These are phyloP conservation scores for Synanthedon andrenaeformis DNA, from an alignment of 2,888 invertebrate species.

Conservation along the genomic window DNA sequence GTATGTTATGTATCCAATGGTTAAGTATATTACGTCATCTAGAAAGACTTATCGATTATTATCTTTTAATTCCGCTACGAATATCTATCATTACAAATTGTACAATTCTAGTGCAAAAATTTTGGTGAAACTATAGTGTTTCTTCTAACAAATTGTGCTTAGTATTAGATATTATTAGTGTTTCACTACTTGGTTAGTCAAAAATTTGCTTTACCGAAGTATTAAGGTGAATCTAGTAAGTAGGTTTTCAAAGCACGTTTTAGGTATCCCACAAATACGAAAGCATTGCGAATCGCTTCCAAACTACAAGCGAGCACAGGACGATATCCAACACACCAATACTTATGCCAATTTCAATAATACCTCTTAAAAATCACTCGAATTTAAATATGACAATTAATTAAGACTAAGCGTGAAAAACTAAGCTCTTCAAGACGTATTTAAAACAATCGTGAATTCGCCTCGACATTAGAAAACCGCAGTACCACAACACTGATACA, in stretches of 20 bases:
- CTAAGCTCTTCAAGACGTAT: slow-evolving; percentile 34
- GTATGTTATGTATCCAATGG: too few relatives aligned
- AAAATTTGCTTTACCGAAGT: too few relatives aligned
- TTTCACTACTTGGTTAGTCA: background rate
- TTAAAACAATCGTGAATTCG: background rate
- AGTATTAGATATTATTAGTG: background rate
- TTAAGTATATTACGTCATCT: background rate
- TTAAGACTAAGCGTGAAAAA: slow-evolving; percentile 25
- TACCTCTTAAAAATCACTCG: slow-evolving; percentile 38
- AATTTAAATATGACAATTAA: slow-evolving; percentile 24
- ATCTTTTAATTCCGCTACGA: background rate
- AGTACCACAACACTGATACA: background rate
- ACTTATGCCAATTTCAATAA: slow-evolving; percentile 29
- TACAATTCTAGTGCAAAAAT: too few relatives aligned
- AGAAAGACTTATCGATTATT: background rate
- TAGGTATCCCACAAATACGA: slow-evolving; percentile 40
- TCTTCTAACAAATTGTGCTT: too few relatives aligned
- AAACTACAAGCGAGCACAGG: slow-evolving; percentile 32
- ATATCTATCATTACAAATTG: background rate
- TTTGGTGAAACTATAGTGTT: background rate
- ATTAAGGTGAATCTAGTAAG: background rate
- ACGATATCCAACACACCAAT: slow-evolving; percentile 62
- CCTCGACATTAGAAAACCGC: slow-evolving; percentile 4
- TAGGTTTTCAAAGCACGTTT: slow-evolving; percentile 25
- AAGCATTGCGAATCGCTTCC: slow-evolving; percentile 24